Conservation (phyloP, 1,140 invertebrate genomes). For the Sinonovacula constricta region DNA sequence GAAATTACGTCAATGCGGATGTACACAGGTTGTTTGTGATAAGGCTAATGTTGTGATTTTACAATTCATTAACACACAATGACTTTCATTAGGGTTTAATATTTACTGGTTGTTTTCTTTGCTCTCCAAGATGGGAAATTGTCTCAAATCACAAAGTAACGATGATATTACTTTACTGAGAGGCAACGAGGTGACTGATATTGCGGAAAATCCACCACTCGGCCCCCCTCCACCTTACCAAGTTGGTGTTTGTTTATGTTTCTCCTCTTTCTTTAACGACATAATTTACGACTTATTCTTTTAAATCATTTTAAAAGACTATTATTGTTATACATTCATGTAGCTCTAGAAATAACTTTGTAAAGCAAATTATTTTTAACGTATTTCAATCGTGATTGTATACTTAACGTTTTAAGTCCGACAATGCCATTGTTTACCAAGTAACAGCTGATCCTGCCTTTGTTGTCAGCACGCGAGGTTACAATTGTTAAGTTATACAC, state of each 20-base stretch:
- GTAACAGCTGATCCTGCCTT: too few relatives aligned
- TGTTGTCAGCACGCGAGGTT: too few relatives aligned
- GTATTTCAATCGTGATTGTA: too few relatives aligned
- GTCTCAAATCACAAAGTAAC: constrained; percentile 76
- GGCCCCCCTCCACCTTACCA: constrained; percentile 80
- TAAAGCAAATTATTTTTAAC: neutral
- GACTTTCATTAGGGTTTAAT: neutral
- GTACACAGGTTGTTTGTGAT: neutral
- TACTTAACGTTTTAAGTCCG: too few relatives aligned
- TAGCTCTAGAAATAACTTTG: neutral
- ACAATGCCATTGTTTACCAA: too few relatives aligned
- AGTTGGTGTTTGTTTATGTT: constrained; percentile 61
- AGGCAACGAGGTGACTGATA: constrained; percentile 70
- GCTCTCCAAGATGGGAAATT: constrained; percentile 75
- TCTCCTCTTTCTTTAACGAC: constrained; percentile 1
- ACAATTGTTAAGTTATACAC: too few relatives aligned
- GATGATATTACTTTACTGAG: constrained; percentile 78
- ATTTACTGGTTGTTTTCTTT: neutral
- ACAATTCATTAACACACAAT: neutral
- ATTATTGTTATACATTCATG: neutral
- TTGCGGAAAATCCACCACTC: constrained; percentile 66
- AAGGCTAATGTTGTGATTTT: neutral
- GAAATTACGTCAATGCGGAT: neutral
- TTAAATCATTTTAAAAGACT: neutral
- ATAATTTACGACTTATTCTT: neutral